Base-by-base conservation (phyloP, 2,797 vertebrate species). In the Microhierax caerulescens region DNA sequence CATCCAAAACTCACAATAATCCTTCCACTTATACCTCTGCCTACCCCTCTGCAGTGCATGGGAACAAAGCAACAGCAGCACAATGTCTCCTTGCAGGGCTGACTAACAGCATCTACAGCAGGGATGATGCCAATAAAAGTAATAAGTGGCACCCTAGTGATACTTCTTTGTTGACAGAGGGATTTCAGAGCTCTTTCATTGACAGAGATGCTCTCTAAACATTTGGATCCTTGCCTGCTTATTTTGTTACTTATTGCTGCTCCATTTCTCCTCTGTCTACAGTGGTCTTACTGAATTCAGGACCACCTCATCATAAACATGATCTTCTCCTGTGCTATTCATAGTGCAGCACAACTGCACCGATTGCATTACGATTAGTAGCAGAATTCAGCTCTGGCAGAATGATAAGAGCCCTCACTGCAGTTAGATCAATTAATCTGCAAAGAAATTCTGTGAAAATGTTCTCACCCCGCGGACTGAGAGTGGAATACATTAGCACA, bases 391-490 rank as follows among this genome's bases (percentile, higher is more conserved):
- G 51, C 53, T 96, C 64, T 78, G 88, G 81, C 77, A 89, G 36
- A 86, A 81, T 65, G 59, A 60, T 76, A 70, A 83, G 50, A 87
- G 53, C 77, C 72, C 69, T 96, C 18, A 9, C 51, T 87, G 73
- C 72, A 83, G 88, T 88, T 90, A 78, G 61, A 94, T 85, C 88
- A 95, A 93, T 97, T 97, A 96, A 96, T 95, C 81, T 94, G 67
- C 21, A 54, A 78, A 87, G 67, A 89, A 87, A 91, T 39, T 13
- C n/a, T 47, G n/a, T 73, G 90, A 75, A 87, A 88, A 60, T 91
- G 65, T 90, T 95, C 92, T 81, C 61, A 60, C 36, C 54, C 65
- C 82, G 43, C 1, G 5, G 72, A 90, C 67, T 82, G 60, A 84
- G 60, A 76, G n/a, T 25, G 37, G 77, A 96, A 95, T 93, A 77